Percentiles rank a stretch among this genome's conserved stretches.
phyloP scores from a whole-genome alignment of 2,888 invertebrate species.

The Oasisia sp. region DNA sequence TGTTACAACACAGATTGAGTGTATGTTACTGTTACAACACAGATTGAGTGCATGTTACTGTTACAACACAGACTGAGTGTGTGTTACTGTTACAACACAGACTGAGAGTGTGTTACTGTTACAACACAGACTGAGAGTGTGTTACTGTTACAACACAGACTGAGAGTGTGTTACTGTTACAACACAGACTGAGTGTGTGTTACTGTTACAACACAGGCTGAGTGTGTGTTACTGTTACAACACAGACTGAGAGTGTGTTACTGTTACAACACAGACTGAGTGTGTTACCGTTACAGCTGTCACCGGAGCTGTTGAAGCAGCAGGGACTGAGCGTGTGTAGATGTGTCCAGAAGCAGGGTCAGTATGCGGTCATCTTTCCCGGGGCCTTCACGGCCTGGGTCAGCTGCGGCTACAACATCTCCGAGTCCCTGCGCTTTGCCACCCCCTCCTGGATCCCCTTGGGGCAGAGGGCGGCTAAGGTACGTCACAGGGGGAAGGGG shows the following conservation, averaged over 20 bases:
- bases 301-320: constrained; percentile 80
- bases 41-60: background rate
- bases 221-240: background rate
- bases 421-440: constrained; percentile 93
- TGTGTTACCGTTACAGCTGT: constrained; percentile 68
- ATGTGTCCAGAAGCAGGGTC: constrained; percentile 85
- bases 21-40: too few relatives aligned
- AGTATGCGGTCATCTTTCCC: constrained; percentile 90
- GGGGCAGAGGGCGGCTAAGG: constrained; percentile 64
- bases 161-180: background rate
- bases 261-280: background rate
- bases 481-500: background rate
- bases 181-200: background rate
- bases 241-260: background rate
- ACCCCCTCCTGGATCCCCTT: constrained; percentile 81
- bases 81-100: background rate
- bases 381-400: constrained; percentile 88
- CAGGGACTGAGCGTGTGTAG: constrained; percentile 82
- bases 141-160: background rate
- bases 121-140: background rate
- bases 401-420: constrained; percentile 87
- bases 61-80: background rate
- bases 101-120: background rate
- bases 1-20: background rate
- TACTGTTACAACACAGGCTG: background rate